A percentile compares a stretch with the other conserved stretches of the same genome.
Evolutionary conservation across 2,888 invertebrate species (phyloP).

Genomic region (Lottia scabra): DNA sequence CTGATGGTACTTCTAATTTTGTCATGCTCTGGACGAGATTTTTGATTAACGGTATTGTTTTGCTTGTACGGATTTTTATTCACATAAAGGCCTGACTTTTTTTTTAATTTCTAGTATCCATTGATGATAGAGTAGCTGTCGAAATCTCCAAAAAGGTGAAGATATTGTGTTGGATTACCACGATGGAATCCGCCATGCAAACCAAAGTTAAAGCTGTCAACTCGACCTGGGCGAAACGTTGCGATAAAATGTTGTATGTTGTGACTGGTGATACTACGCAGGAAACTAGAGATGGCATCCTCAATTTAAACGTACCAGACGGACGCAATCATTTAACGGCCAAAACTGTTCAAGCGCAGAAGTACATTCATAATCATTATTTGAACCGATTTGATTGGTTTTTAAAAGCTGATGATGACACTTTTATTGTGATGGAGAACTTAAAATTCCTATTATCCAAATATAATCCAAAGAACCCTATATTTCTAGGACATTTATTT

Average conservation of each 20-base stretch:
- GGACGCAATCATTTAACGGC: slow-evolving; percentile 92
- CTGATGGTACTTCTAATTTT: no score
- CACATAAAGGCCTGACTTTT: no score
- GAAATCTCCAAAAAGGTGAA: slow-evolving; percentile 76
- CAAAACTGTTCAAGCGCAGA: slow-evolving; percentile 93
- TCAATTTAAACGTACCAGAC: slow-evolving; percentile 79
- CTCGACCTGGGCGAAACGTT: slow-evolving; percentile 93
- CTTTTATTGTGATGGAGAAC: slow-evolving; percentile 96
- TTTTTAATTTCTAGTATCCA: neutral
- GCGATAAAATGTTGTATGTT: slow-evolving; percentile 68
- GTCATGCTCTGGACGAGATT: no score
- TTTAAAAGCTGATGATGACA: slow-evolving; percentile 97
- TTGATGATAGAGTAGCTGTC: neutral
- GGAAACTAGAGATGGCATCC: neutral
- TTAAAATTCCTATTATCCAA: slow-evolving; percentile 86
- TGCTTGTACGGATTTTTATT: no score
- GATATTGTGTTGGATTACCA: slow-evolving; percentile 96
- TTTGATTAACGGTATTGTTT: no score
- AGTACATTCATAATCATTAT: slow-evolving; percentile 85
- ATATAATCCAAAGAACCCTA: slow-evolving; percentile 79
- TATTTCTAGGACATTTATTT: slow-evolving; percentile 78
- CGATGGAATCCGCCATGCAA: slow-evolving; percentile 87
- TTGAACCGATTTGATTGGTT: slow-evolving; percentile 93
- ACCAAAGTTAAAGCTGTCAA: slow-evolving; percentile 90
- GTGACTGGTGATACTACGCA: slow-evolving; percentile 42